A percentile compares a stretch with the other conserved stretches of the same genome.
These are phyloP conservation scores for Lithodes maja DNA, from an alignment of 2,888 invertebrate species.

Conservation along the genomic window DNA sequence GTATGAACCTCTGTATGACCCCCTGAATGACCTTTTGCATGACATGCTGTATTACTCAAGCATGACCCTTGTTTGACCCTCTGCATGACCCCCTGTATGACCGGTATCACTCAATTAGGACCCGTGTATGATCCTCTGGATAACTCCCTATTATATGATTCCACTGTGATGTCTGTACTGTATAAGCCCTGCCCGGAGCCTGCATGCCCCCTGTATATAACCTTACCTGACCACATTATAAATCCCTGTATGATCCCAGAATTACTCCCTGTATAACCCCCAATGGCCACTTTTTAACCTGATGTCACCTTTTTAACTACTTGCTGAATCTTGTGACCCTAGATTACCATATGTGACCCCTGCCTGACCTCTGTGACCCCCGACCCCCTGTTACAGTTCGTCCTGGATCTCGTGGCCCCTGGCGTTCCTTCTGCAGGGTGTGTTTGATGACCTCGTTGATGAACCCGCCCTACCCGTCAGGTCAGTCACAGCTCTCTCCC, in stretches of 20 bases:
- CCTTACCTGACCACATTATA: neutral
- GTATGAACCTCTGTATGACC: no score
- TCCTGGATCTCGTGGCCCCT: constrained; percentile 96
- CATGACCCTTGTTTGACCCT: no score
- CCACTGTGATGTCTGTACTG: neutral
- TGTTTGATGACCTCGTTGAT: constrained; percentile 80
- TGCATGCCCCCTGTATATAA: neutral
- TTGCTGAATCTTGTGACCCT: neutral
- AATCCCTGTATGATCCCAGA: neutral
- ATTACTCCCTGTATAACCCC: neutral
- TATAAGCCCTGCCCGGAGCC: neutral
- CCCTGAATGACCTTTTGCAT: no score
- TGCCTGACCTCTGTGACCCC: neutral
- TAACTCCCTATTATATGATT: neutral
- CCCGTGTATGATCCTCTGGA: no score
- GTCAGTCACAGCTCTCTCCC: constrained; percentile 49
- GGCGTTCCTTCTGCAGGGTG: constrained; percentile 89
- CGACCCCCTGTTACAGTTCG: constrained; percentile 77
- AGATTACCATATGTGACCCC: neutral
- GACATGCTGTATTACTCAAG: no score
- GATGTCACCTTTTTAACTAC: neutral
- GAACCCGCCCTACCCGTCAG: constrained; percentile 70
- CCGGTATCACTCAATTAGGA: no score
- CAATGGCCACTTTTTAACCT: neutral
- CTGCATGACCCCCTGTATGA: no score